Conservation (phyloP, 1,140 invertebrate genomes). For the Chymomyza costata region DNA sequence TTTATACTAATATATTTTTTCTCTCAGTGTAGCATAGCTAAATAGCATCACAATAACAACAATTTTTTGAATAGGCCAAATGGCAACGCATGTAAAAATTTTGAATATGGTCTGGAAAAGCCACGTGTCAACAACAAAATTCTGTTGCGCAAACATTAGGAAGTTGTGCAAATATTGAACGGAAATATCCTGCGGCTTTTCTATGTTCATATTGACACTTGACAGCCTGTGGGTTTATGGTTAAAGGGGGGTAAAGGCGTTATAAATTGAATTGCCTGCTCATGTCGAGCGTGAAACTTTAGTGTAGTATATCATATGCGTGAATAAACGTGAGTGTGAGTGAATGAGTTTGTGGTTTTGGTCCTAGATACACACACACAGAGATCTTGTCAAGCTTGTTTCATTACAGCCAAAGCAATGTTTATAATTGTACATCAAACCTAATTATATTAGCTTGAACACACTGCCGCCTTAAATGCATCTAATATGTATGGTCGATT, state of each 20-base stretch:
- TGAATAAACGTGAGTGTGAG: conserved; percentile 9
- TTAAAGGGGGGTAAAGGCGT: too few species aligned
- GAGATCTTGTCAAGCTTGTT: too few species aligned
- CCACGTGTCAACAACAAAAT: conserved; percentile 42
- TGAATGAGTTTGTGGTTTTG: conserved; percentile 16
- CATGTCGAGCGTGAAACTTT: too few species aligned
- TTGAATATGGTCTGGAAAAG: conserved; percentile 22
- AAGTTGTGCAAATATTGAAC: conserved; percentile 69
- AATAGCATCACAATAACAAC: conserved; percentile 44
- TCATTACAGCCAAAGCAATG: conserved; percentile 44
- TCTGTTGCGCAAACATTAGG: conserved; percentile 58
- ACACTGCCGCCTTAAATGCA: conserved; percentile 66
- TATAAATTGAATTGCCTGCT: too few species aligned
- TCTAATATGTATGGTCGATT: conserved; percentile 44
- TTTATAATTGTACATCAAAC: conserved; percentile 66
- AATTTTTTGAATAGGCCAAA: background rate
- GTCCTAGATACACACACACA: too few species aligned
- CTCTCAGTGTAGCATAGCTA: too few species aligned
- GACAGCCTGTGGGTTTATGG: background rate
- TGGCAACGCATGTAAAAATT: conserved; percentile 29
- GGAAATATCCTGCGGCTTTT: conserved; percentile 62
- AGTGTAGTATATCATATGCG: conserved; percentile 3
- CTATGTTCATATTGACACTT: background rate
- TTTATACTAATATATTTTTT: too few species aligned
- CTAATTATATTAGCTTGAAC: conserved; percentile 63